Conservation (phyloP, 2,888 invertebrate genomes). For the Parnassius apollo region DNA sequence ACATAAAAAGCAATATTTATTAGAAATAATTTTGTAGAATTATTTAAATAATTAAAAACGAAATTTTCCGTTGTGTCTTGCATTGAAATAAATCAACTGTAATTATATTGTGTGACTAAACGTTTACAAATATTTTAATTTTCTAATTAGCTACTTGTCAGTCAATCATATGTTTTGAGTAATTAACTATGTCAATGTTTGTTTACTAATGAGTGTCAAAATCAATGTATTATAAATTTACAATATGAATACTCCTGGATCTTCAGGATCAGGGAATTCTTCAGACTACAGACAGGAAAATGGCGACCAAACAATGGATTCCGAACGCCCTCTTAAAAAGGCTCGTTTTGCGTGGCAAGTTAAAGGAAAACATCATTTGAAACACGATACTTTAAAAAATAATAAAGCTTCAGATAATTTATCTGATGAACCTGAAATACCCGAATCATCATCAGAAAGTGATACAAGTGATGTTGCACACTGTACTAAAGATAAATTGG, state of each 20-base stretch:
- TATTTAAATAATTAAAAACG: too few species aligned
- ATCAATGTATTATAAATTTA: slow-evolving; percentile 36
- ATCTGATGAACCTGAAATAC: slow-evolving; percentile 36
- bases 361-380: slow-evolving; percentile 83
- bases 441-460: slow-evolving; percentile 43
- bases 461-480: slow-evolving; percentile 43
- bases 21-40: too few species aligned
- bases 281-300: slow-evolving; percentile 76
- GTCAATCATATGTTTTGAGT: slow-evolving; percentile 70
- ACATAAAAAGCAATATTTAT: too few species aligned
- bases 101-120: not conserved
- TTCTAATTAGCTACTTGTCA: slow-evolving; percentile 62
- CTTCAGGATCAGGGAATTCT: slow-evolving; percentile 65
- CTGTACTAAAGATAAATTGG: slow-evolving; percentile 61
- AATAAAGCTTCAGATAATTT: slow-evolving; percentile 33
- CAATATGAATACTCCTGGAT: slow-evolving; percentile 63
- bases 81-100: too few species aligned
- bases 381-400: slow-evolving; percentile 56
- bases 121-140: not conserved
- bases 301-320: slow-evolving; percentile 73
- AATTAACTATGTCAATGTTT: slow-evolving; percentile 77
- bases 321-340: slow-evolving; percentile 83
- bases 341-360: slow-evolving; percentile 85
- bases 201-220: slow-evolving; percentile 67
- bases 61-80: too few species aligned